phyloP scores from a whole-genome alignment of 2,888 invertebrate genomes.

The Notodonta dromedarius region DNA sequence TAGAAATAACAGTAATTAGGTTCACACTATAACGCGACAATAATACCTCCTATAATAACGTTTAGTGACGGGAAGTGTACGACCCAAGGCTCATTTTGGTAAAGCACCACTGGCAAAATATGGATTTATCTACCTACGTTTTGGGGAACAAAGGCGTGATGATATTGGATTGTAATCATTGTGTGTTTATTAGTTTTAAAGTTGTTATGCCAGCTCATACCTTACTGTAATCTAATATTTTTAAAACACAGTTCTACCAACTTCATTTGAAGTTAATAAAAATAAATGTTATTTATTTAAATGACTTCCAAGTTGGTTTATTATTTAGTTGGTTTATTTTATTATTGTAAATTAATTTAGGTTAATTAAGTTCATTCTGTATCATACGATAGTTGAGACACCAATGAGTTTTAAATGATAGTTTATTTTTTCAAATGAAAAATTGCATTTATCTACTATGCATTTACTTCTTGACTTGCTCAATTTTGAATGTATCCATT shows the following conservation, averaged over 20 bases:
- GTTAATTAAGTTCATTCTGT: slow-evolving; percentile 23
- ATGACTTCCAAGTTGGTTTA: slow-evolving; percentile 12
- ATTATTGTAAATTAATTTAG: slow-evolving; percentile 30
- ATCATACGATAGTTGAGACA: slow-evolving; percentile 44
- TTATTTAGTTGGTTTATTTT: slow-evolving; percentile 17
- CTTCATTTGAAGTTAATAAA: slow-evolving; percentile 14
- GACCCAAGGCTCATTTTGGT: too few relatives aligned
- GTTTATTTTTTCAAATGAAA: slow-evolving; percentile 43
- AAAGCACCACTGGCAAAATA: too few relatives aligned
- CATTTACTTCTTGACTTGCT: slow-evolving; percentile 69
- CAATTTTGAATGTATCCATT: slow-evolving; percentile 54
- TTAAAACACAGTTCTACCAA: slow-evolving; percentile 22
- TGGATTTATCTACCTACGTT: too few relatives aligned
- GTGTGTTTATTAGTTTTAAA: background rate
- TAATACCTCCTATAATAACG: background rate
- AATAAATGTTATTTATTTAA: slow-evolving; percentile 4
- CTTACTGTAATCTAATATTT: slow-evolving; percentile 25
- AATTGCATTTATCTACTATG: slow-evolving; percentile 59
- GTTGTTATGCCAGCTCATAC: slow-evolving; percentile 22
- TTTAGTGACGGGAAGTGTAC: background rate
- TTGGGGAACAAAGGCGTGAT: too few relatives aligned
- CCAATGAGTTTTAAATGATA: slow-evolving; percentile 71
- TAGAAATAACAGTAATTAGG: background rate
- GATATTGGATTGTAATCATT: background rate
- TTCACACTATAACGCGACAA: background rate